Evolutionary conservation across 2,888 invertebrate genomes (phyloP).

Genomic region (Drepanosiphum platanoidis): DNA sequence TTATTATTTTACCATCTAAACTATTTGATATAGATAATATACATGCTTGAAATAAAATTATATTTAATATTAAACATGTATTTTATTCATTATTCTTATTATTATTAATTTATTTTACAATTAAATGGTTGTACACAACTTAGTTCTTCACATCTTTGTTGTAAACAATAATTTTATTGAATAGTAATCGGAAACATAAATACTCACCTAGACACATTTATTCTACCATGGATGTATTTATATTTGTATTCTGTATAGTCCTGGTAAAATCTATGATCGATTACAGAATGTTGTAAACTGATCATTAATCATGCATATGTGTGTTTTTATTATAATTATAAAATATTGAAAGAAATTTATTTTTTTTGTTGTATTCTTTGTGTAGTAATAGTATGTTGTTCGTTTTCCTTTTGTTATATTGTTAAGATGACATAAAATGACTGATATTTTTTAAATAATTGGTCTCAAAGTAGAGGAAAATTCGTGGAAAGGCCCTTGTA

Average conservation of each 20-base stretch:
- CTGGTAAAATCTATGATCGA: conserved; percentile 36
- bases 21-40: too few species aligned
- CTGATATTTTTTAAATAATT: conserved; percentile 36
- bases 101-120: too few species aligned
- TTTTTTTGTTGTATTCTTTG: neutral
- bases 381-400: neutral
- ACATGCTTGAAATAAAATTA: too few species aligned
- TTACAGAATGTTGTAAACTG: neutral
- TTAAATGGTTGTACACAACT: too few species aligned
- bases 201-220: neutral
- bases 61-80: too few species aligned
- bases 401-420: neutral
- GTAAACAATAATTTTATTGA: neutral
- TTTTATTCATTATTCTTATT: too few species aligned
- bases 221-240: conserved; percentile 34
- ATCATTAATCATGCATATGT: neutral
- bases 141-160: too few species aligned
- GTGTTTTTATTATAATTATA: neutral
- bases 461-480: neutral
- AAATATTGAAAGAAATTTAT: neutral
- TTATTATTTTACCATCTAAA: too few species aligned
- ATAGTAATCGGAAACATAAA: neutral
- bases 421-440: neutral
- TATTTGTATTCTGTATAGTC: conserved; percentile 26
- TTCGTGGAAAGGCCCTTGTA: conserved; percentile 3